These are phyloP conservation scores for Pitangus sulphuratus DNA, from an alignment of 2,797 vertebrate genomes.

Conservation along the genomic window DNA sequence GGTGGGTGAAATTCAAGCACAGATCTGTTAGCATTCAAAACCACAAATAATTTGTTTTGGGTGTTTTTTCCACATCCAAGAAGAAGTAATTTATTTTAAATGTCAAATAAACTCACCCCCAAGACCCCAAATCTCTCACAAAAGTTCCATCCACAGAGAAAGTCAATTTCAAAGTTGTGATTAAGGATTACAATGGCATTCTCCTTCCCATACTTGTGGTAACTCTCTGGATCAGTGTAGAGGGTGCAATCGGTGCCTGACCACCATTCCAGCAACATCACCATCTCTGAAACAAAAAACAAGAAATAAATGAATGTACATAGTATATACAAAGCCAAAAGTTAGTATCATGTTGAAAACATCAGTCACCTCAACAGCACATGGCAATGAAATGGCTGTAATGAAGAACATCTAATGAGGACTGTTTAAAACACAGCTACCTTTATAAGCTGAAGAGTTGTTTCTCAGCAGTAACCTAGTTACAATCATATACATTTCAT, in stretches of 20 bases:
- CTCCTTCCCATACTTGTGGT: slow-evolving; percentile 87
- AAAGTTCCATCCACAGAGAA: slow-evolving; percentile 95
- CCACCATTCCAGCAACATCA: slow-evolving; percentile 96
- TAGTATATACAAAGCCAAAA: background rate
- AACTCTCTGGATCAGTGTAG: slow-evolving; percentile 87
- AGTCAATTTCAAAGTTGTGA: slow-evolving; percentile 97
- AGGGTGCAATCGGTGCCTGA: slow-evolving; percentile 91
- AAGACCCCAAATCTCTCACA: slow-evolving; percentile 93
- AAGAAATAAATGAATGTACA: slow-evolving; percentile 10
- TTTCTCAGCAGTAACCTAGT: background rate
- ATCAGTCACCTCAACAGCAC: background rate
- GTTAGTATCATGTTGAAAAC: background rate
- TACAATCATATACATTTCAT: background rate
- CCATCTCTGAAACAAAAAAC: slow-evolving; percentile 86
- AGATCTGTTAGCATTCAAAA: background rate
- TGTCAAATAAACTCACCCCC: slow-evolving; percentile 84
- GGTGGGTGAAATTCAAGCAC: background rate
- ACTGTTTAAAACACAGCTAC: background rate
- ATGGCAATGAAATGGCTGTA: background rate
- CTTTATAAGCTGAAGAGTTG: background rate
- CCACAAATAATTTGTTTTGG: background rate
- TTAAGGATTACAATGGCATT: slow-evolving; percentile 94
- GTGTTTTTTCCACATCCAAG: background rate
- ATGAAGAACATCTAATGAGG: background rate
- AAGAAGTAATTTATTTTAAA: background rate